Evolutionary conservation across 2,888 invertebrate species (phyloP).

Genomic region (Plagodis dolabraria): DNA sequence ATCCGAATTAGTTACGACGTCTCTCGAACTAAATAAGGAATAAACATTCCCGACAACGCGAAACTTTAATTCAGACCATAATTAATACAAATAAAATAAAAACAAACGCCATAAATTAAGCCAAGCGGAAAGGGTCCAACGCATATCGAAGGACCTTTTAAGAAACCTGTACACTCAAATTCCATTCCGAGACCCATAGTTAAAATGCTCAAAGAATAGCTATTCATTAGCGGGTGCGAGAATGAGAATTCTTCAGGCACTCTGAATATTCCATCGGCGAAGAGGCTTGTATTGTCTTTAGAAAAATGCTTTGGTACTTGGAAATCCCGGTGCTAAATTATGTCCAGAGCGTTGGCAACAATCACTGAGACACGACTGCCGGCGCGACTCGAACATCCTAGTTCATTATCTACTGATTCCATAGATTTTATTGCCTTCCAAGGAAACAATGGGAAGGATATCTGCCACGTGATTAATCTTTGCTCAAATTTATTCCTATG

Average conservation of each 20-base stretch:
- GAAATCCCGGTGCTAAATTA: slow-evolving; percentile 73
- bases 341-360: slow-evolving; percentile 63
- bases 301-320: slow-evolving; percentile 74
- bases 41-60: slow-evolving; percentile 54
- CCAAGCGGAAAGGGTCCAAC: slow-evolving; percentile 79
- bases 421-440: slow-evolving; percentile 60
- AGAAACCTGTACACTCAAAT: slow-evolving; percentile 82
- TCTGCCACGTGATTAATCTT: slow-evolving; percentile 50
- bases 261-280: slow-evolving; percentile 79
- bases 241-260: slow-evolving; percentile 82
- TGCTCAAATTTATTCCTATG: slow-evolving; percentile 38
- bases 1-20: slow-evolving; percentile 54
- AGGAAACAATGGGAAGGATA: slow-evolving; percentile 51
- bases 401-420: slow-evolving; percentile 66
- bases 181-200: slow-evolving; percentile 83
- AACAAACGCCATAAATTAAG: slow-evolving; percentile 78
- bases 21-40: slow-evolving; percentile 35
- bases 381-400: slow-evolving; percentile 58
- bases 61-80: slow-evolving; percentile 71
- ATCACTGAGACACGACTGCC: slow-evolving; percentile 52
- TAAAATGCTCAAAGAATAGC: slow-evolving; percentile 84
- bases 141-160: slow-evolving; percentile 82
- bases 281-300: slow-evolving; percentile 80
- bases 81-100: slow-evolving; percentile 79
- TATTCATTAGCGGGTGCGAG: slow-evolving; percentile 85